A percentile compares a stretch with the other conserved stretches of the same genome.
phyloP scores from a whole-genome alignment of 2,888 invertebrate genomes.

The Nephrotoma guestfalica region DNA sequence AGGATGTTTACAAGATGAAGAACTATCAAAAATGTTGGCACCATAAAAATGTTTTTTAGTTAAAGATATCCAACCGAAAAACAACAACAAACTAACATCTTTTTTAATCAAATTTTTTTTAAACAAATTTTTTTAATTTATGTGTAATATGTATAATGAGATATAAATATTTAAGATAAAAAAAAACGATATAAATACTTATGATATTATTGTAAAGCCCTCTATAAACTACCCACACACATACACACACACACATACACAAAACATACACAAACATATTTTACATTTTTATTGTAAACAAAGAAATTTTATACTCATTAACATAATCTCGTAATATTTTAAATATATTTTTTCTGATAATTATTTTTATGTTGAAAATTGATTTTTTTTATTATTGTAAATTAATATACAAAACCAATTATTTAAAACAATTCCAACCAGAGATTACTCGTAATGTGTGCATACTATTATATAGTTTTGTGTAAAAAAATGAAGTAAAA shows the following conservation, averaged over 20 bases:
- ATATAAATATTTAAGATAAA: neutral
- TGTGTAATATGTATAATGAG: neutral
- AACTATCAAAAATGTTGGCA: constrained; percentile 86
- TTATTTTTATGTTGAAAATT: neutral
- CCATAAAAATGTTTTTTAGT: constrained; percentile 44
- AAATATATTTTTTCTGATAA: neutral
- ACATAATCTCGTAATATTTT: neutral
- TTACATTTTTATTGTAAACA: neutral
- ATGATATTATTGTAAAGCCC: neutral
- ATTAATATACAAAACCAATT: neutral
- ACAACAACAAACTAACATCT: neutral
- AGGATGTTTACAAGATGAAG: constrained; percentile 93
- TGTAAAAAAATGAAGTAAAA: neutral
- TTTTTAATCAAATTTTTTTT: neutral
- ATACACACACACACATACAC: neutral
- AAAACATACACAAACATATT: no score
- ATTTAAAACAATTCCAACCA: neutral
- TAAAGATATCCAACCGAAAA: neutral
- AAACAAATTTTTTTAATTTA: neutral
- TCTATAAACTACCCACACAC: neutral
- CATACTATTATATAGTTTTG: neutral
- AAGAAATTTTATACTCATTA: neutral
- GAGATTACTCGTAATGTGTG: neutral
- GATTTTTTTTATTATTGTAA: neutral
- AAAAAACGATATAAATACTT: neutral